Percentiles rank a stretch among this genome's conserved stretches.
Evolutionary conservation across 2,888 invertebrate genomes (phyloP).

Genomic region (Mythimna albipuncta): DNA sequence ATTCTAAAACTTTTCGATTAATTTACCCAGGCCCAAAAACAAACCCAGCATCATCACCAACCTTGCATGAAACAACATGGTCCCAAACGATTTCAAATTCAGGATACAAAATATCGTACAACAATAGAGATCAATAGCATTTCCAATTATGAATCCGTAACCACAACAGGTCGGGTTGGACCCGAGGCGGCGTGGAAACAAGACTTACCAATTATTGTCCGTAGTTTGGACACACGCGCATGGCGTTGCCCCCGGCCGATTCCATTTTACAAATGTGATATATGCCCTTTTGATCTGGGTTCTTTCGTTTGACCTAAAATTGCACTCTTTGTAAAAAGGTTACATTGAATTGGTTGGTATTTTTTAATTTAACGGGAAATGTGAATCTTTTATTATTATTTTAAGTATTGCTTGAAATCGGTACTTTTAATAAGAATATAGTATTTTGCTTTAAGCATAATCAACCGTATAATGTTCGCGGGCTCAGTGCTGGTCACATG

Average conservation of each 20-base stretch:
- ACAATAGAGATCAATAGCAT: conserved; percentile 35
- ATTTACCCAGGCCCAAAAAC: neutral
- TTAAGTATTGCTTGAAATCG: neutral
- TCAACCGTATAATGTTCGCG: too few species aligned
- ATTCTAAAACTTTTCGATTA: too few species aligned
- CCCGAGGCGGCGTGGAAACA: conserved; percentile 65
- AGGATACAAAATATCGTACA: conserved; percentile 21
- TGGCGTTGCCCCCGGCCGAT: conserved; percentile 46
- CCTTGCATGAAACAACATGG: conserved; percentile 13
- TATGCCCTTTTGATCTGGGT: conserved; percentile 45
- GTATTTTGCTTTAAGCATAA: neutral
- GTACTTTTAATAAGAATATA: neutral
- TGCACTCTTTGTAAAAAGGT: conserved; percentile 36
- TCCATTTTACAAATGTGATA: conserved; percentile 36
- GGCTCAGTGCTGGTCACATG: too few species aligned
- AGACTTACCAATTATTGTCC: conserved; percentile 80
- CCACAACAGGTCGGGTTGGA: conserved; percentile 49
- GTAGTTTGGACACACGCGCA: conserved; percentile 72
- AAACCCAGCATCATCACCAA: neutral
- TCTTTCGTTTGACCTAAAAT: conserved; percentile 38
- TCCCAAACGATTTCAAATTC: conserved; percentile 16
- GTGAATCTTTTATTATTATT: neutral
- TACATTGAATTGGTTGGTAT: neutral
- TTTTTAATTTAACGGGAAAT: neutral
- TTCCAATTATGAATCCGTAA: conserved; percentile 51